Conservation (phyloP, 2,888 invertebrate species). For the Orthosia incerta region DNA sequence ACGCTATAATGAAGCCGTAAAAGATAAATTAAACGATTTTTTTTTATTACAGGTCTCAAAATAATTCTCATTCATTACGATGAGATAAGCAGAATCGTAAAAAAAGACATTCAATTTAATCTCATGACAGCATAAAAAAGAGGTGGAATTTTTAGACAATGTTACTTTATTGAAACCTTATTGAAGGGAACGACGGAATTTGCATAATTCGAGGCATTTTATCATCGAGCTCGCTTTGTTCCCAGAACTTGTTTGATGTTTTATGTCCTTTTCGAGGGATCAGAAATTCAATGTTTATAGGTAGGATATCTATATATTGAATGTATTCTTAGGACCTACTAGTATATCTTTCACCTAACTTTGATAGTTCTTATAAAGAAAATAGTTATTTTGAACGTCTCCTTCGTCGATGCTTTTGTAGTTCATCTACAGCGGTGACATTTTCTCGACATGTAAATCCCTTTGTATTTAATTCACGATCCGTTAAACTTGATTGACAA, state of each 20-base stretch:
- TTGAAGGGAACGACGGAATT: conserved; percentile 49
- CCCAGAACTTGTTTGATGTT: conserved; percentile 46
- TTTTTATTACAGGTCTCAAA: conserved; percentile 57
- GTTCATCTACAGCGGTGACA: not conserved
- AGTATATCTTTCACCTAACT: not conserved
- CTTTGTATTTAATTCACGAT: not conserved
- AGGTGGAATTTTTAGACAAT: conserved; percentile 51
- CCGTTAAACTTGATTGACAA: not conserved
- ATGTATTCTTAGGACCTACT: not conserved
- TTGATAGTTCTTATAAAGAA: not conserved
- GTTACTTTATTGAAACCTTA: conserved; percentile 53
- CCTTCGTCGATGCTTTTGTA: too few species aligned
- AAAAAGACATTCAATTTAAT: conserved; percentile 64
- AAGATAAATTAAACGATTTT: conserved; percentile 57
- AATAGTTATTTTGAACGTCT: not conserved
- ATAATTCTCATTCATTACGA: conserved; percentile 58
- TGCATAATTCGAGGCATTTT: conserved; percentile 54
- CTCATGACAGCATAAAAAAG: conserved; percentile 52
- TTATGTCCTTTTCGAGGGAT: conserved; percentile 31
- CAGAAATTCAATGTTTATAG: conserved; percentile 5
- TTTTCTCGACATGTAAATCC: too few species aligned
- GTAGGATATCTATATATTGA: conserved; percentile 1
- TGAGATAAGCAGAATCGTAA: conserved; percentile 63
- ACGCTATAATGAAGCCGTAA: conserved; percentile 54
- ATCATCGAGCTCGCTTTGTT: conserved; percentile 48